Base-by-base conservation (phyloP, 2,113 vertebrate species). In the Okapia johnstoni region DNA sequence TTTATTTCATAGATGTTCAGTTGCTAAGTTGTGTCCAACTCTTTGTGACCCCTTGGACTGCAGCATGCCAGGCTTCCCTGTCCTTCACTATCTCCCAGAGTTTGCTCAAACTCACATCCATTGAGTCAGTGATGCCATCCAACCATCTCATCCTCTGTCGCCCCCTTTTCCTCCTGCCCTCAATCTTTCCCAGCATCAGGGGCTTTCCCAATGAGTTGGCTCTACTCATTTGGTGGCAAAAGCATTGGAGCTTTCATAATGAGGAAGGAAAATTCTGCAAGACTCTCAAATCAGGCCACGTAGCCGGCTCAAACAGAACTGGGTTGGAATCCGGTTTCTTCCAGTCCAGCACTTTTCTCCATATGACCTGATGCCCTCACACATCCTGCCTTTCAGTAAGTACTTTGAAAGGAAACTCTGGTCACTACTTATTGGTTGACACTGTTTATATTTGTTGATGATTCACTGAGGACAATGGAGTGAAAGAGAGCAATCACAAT, bases 351-450 rank as follows among this genome's bases (percentile, higher is more conserved):
- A 3, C 23, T 48, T 66, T 88, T 55, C 55, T 54, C n/a, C 6
- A 0, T 23, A 33, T 60, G 50, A 25, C 6, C 25, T 1, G 8
- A 0, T 3, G 28, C 17, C 19, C 7, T 17, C 16, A 23, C 9
- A 63, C 6, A 4, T 30, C 33, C 54, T 23, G 17, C 5, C 6
- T 5, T 52, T 28, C n/a, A 54, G 19, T 83, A 3, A n/a, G 43
- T 52, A 21, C 25, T 40, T 76, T n/a, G 25, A 33, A 83, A 84
- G 40, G 26, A 77, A 55, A n/a, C 88, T 43, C 8, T 80, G 40
- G 54, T 76, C 25, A n/a, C 36, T 28, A 28, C n/a, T 91, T 48
- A 61, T 21, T 23, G 40, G 58, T 61, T 43, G 50, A 58, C 15
- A 12, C 30, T 12, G 3, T 70, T 14, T 54, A 79, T 73, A n/a